A percentile compares a stretch with the other conserved stretches of the same genome.
phyloP scores from a whole-genome alignment of 2,797 vertebrate genomes.

The Gephyroberyx darwinii region DNA sequence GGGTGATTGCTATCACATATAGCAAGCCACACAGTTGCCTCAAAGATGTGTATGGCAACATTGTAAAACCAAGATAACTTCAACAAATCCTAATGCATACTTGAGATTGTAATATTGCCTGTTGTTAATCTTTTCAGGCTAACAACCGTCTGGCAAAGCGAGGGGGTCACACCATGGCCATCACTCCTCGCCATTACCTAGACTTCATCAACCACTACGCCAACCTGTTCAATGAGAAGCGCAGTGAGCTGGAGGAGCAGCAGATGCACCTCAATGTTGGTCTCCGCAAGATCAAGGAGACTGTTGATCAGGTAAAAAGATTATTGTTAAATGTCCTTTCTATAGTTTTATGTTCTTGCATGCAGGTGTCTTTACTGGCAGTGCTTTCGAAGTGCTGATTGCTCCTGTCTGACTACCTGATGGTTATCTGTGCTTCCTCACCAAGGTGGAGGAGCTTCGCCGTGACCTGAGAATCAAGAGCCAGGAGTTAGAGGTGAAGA shows the following conservation, averaged over 20 bases:
- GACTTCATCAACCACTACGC: slow-evolving; percentile 99
- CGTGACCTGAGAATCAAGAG: slow-evolving; percentile 98
- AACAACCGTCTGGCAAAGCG: slow-evolving; percentile 96
- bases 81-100: not conserved
- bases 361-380: not conserved
- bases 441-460: slow-evolving; percentile 95
- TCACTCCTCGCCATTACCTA: slow-evolving; percentile 98
- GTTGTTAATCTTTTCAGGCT: slow-evolving; percentile 78
- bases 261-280: slow-evolving; percentile 99
- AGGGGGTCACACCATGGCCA: slow-evolving; percentile 95
- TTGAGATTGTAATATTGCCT: not conserved
- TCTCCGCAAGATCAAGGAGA: slow-evolving; percentile 98
- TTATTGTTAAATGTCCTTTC: not conserved
- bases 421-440: not conserved
- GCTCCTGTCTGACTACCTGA: not conserved
- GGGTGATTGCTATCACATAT: not conserved
- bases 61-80: not conserved
- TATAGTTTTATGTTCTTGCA: not conserved
- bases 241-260: slow-evolving; percentile 97
- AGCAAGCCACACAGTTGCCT: too few species aligned
- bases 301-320: slow-evolving; percentile 91
- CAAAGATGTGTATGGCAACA: not conserved
- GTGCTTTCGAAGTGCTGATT: not conserved
- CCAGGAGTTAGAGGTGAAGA: slow-evolving; percentile 97
- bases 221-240: slow-evolving; percentile 97